These are phyloP conservation scores for Hepsetus odoe DNA, from an alignment of 2,113 vertebrate species.

Conservation along the genomic window DNA sequence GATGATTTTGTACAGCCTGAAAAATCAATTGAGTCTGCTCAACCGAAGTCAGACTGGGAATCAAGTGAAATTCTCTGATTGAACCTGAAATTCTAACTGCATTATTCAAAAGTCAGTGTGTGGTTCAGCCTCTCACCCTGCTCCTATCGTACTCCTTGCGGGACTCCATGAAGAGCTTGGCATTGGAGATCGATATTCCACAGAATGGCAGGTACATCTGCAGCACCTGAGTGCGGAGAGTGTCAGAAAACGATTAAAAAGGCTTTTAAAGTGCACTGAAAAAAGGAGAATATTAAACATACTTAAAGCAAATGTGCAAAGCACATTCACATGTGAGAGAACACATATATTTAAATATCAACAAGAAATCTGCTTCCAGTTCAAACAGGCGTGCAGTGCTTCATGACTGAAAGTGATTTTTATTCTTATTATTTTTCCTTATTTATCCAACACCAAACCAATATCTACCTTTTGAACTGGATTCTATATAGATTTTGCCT, in stretches of 20 bases:
- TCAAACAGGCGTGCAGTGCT: neutral
- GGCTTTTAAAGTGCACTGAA: neutral
- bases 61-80: constrained; percentile 15
- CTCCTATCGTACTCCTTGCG: constrained; percentile 79
- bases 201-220: constrained; percentile 80
- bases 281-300: too few species aligned
- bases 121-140: constrained; percentile 63
- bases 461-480: neutral
- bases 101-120: constrained; percentile 38
- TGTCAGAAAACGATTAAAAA: neutral
- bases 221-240: constrained; percentile 67
- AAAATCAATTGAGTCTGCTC: constrained; percentile 8
- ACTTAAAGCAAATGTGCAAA: too few species aligned
- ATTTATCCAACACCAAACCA: neutral
- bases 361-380: too few species aligned
- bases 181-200: constrained; percentile 77
- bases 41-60: constrained; percentile 26
- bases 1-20: neutral
- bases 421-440: neutral
- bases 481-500: too few species aligned
- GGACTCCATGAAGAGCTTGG: constrained; percentile 79
- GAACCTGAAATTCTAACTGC: constrained; percentile 14
- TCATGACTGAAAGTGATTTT: neutral
- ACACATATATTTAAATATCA: neutral
- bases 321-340: too few species aligned